Percentiles rank a stretch among this genome's conserved stretches.
Evolutionary conservation across 2,113 vertebrate species (phyloP).

Genomic region (Corvus moneduloides): DNA sequence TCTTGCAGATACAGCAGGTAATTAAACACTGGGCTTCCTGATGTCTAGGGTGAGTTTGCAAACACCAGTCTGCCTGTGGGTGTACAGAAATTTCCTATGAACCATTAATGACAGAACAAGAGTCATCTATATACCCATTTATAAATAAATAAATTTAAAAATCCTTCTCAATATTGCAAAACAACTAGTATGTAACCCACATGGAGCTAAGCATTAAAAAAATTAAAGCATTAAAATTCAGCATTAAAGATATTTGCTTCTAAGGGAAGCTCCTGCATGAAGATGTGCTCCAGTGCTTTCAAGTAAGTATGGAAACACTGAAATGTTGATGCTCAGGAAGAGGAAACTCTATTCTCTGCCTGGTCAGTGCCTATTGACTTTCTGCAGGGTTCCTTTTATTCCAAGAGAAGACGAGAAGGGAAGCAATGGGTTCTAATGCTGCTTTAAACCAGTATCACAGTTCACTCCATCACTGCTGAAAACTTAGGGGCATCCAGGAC

Average conservation of each 20-base stretch:
- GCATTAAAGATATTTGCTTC: background rate
- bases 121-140: background rate
- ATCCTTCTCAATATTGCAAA: background rate
- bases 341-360: background rate
- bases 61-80: background rate
- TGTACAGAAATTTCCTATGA: background rate
- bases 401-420: background rate
- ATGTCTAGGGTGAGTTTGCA: background rate
- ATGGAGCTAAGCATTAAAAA: background rate
- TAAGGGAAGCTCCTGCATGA: background rate
- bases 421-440: background rate
- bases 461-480: background rate
- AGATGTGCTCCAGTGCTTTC: background rate
- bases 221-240: background rate
- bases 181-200: background rate
- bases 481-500: background rate
- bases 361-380: background rate
- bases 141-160: background rate
- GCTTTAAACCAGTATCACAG: background rate
- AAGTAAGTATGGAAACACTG: background rate
- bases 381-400: background rate
- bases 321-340: background rate
- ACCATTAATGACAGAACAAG: background rate
- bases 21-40: conserved; percentile 19
- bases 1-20: conserved; percentile 34